A percentile compares a stretch with the other conserved stretches of the same genome.
Evolutionary conservation across 2,888 invertebrate species (phyloP).

Genomic region (Sphinx pinastri): DNA sequence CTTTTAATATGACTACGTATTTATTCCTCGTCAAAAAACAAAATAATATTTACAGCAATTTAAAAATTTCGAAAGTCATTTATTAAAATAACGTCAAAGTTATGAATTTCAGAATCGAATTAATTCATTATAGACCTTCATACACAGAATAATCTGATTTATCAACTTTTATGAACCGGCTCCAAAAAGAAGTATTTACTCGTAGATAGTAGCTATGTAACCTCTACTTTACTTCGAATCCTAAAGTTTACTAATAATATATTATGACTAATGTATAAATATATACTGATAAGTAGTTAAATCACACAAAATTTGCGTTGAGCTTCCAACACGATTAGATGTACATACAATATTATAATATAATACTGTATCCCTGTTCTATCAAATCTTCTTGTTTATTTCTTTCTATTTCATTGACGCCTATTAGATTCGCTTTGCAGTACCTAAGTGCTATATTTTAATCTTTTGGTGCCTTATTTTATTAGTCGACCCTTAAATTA

Average conservation of each 20-base stretch:
- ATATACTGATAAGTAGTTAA: constrained; percentile 59
- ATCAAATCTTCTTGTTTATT: constrained; percentile 22
- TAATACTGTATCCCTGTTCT: constrained; percentile 44
- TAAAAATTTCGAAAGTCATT: neutral
- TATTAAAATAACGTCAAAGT: neutral
- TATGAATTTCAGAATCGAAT: too few species aligned
- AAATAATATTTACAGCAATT: too few species aligned
- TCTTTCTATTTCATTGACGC: neutral
- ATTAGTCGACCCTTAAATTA: constrained; percentile 43
- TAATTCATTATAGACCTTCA: too few species aligned
- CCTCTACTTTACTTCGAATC: constrained; percentile 15
- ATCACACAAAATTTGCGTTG: constrained; percentile 83
- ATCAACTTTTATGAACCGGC: neutral
- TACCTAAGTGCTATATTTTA: constrained; percentile 29
- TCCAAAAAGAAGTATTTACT: constrained; percentile 1
- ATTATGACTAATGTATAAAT: constrained; percentile 23
- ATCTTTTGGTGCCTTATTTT: constrained; percentile 65
- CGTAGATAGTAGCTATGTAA: constrained; percentile 15
- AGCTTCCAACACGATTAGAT: constrained; percentile 85
- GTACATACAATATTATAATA: constrained; percentile 75
- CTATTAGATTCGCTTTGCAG: constrained; percentile 32
- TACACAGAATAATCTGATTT: too few species aligned
- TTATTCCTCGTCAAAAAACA: too few species aligned
- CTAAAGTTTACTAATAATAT: constrained; percentile 17
- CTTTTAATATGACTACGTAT: too few species aligned